Base-by-base conservation (phyloP, 2,113 vertebrate species). In the Noctilio leporinus region DNA sequence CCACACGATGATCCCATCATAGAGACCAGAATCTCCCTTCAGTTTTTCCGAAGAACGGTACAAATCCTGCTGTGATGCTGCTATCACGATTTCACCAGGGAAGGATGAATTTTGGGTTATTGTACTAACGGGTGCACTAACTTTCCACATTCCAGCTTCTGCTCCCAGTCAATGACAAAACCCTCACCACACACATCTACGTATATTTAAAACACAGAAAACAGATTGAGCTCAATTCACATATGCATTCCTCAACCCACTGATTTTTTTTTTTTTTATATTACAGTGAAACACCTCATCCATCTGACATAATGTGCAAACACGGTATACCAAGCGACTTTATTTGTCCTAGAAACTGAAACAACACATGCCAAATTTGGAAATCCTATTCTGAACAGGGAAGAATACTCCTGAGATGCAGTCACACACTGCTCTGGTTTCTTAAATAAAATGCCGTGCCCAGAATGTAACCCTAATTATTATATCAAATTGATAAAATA, bases 271-370 rank as follows among this genome's bases (percentile, higher is more conserved):
- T 92, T 47, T 33, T 72, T 82, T 88, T 53, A 89, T 91, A 86
- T 65, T 70, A 76, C n/a, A 33, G 40, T 59, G 69, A 93, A 95
- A 89, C 10, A 96, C 64, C 57, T 93, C 89, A 87, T 92, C 33
- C 53, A 85, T 92, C 81, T 90, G 90, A 96, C 57, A 92, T 69
- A 81, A 89, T 84, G 75, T 49, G 47, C 53, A 97, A 92, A 84
- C 88, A 81, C 55, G 15, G 51, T 88, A 38, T 76, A 90, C 76
- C 49, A 22, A 77, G 65, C 83, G 65, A 6, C 95, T 38, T 92
- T 94, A 55, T 94, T 85, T 95, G 76, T 94, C 76, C 88, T 95
- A 94, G 76, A 96, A 95, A 93, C n/a, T 65, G 47, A 84, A 95
- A 95, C n/a, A 95, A 95, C n/a, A 89, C 24, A 95, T 62, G 24